Evolutionary conservation across 2,113 vertebrate species (phyloP).

Genomic region (Colaptes auratus): DNA sequence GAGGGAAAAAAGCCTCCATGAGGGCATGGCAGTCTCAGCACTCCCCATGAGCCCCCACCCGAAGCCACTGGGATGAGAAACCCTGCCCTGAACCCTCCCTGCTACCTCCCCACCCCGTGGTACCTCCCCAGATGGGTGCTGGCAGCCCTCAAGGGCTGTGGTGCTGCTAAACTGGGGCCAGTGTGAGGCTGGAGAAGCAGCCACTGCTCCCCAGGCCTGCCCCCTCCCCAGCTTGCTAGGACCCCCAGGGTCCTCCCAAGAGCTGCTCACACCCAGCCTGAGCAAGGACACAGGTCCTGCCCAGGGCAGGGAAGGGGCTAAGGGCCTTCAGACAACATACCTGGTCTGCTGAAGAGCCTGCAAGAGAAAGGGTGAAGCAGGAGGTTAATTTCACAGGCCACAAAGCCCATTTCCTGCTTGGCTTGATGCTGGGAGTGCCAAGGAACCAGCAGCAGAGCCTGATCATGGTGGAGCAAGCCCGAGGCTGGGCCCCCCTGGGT

Average conservation of each 20-base stretch:
- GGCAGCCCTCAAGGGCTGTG: not conserved
- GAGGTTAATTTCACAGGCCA: not conserved
- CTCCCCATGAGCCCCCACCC: fast-evolving
- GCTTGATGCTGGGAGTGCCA: too few relatives aligned
- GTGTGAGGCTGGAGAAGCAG: not conserved
- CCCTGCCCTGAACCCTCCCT: not conserved
- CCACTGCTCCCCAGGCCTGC: not conserved
- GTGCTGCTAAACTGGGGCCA: not conserved
- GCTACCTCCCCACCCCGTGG: fast-evolving
- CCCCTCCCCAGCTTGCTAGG: not conserved
- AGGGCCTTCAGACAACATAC: not conserved
- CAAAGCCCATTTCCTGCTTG: not conserved
- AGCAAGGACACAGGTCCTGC: not conserved
- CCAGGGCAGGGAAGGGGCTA: not conserved
- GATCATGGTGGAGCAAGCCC: not conserved
- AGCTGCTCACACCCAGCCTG: not conserved
- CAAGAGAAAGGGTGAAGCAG: not conserved
- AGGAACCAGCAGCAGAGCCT: fast-evolving
- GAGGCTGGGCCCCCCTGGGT: not conserved
- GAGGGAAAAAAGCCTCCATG: not conserved
- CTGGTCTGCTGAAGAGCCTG: slow-evolving; percentile 77
- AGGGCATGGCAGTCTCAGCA: fast-evolving
- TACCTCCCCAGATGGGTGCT: not conserved
- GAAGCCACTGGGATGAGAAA: not conserved
- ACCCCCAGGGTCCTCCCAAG: not conserved